Percentiles rank a stretch among this genome's conserved stretches.
Conservation (phyloP, 2,888 invertebrate species). For the Sclerodermus sp. region DNA sequence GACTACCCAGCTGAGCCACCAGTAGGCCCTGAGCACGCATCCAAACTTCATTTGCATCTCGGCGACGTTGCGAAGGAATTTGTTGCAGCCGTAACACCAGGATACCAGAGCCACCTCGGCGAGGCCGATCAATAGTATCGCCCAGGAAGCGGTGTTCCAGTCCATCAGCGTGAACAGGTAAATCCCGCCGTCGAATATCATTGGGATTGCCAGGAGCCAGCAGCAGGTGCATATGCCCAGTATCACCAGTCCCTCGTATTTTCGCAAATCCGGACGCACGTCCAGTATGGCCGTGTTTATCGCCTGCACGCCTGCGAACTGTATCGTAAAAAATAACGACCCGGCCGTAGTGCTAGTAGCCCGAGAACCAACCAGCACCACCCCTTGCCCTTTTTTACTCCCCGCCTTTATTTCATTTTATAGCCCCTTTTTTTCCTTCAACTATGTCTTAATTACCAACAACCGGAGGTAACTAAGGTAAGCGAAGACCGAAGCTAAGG, state of each 20-base stretch:
- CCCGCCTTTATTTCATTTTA: conserved; percentile 8
- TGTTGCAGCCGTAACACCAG: conserved; percentile 71
- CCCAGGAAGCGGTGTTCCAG: conserved; percentile 79
- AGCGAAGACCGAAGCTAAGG: too few species aligned
- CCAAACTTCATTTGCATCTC: conserved; percentile 70
- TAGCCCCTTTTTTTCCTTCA: conserved; percentile 11
- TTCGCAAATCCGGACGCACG: conserved; percentile 65
- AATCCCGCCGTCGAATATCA: conserved; percentile 76
- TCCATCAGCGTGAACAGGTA: conserved; percentile 74
- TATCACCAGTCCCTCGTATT: conserved; percentile 65
- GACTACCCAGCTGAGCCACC: conserved; percentile 74
- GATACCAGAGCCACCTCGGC: conserved; percentile 69
- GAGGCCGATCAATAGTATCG: conserved; percentile 70
- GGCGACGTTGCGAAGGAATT: conserved; percentile 63
- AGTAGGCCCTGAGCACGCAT: conserved; percentile 64
- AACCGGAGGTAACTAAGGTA: too few species aligned
- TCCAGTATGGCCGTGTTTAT: conserved; percentile 72
- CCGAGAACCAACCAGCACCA: too few species aligned
- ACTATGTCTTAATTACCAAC: conserved; percentile 25
- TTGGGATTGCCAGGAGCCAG: conserved; percentile 72
- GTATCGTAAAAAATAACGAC: conserved; percentile 22
- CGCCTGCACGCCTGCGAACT: conserved; percentile 74
- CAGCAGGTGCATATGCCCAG: conserved; percentile 67
- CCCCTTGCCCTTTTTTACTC: conserved; percentile 15
- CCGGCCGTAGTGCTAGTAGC: background rate